These are phyloP conservation scores for Eulithis prunata DNA, from an alignment of 2,888 invertebrate genomes.

Conservation along the genomic window DNA sequence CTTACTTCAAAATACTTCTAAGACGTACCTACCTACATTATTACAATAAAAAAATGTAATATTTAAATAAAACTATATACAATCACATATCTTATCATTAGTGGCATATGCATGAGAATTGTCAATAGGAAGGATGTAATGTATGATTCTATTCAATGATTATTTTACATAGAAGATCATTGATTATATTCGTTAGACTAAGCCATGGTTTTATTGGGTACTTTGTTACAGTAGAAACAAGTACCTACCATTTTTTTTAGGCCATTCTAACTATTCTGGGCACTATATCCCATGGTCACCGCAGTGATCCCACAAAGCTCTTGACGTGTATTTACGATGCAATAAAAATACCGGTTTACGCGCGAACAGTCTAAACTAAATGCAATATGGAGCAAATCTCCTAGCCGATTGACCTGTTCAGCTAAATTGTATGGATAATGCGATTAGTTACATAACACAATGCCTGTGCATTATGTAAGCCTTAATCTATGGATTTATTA, in stretches of 20 bases:
- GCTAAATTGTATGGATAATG: conserved; percentile 5
- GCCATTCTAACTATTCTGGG: conserved; percentile 6
- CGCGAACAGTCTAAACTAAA: conserved; percentile 28
- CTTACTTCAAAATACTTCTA: no score
- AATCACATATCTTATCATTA: no score
- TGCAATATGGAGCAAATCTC: conserved; percentile 17
- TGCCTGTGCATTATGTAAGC: neutral
- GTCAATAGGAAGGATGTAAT: no score
- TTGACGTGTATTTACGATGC: conserved; percentile 56
- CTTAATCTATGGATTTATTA: neutral
- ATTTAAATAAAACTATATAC: no score
- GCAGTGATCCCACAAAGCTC: conserved; percentile 43
- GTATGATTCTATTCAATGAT: no score
- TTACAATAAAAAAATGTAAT: no score
- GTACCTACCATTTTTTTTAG: neutral
- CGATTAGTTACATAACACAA: conserved; percentile 1
- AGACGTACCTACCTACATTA: no score
- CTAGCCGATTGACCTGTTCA: conserved; percentile 10
- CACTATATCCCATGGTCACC: conserved; percentile 31
- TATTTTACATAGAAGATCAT: no score
- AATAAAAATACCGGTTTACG: conserved; percentile 52
- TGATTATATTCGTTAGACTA: no score
- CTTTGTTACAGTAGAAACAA: no score
- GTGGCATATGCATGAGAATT: no score
- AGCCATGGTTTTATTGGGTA: no score